Conservation (phyloP, 2,888 invertebrate species). For the Microctonus hyperodae region DNA sequence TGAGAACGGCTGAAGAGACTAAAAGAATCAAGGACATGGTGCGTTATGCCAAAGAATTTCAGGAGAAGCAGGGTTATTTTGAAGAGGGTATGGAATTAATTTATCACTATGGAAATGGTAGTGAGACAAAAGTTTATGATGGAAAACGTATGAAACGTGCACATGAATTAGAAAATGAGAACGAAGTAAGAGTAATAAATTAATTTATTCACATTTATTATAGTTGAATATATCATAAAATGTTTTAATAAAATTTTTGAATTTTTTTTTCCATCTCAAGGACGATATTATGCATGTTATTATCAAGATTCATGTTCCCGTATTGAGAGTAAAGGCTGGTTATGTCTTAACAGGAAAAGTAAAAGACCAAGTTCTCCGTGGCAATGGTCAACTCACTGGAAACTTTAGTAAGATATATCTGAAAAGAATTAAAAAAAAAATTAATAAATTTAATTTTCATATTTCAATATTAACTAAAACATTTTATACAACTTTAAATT, state of each 20-base stretch:
- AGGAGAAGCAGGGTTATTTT: slow-evolving; percentile 57
- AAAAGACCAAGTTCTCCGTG: slow-evolving; percentile 51
- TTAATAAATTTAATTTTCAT: slow-evolving; percentile 8
- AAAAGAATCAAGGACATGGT: slow-evolving; percentile 50
- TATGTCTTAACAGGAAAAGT: slow-evolving; percentile 57
- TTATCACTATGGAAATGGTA: slow-evolving; percentile 53
- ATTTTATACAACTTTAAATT: not conserved
- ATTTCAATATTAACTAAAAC: too few species aligned
- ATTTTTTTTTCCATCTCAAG: slow-evolving; percentile 40
- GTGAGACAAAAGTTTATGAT: slow-evolving; percentile 33
- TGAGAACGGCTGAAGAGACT: slow-evolving; percentile 46
- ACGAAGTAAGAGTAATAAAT: slow-evolving; percentile 41
- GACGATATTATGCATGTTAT: slow-evolving; percentile 60
- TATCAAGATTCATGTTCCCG: slow-evolving; percentile 53
- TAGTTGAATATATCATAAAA: not conserved
- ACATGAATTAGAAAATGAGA: slow-evolving; percentile 39
- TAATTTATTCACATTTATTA: not conserved
- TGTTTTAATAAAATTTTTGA: slow-evolving; percentile 10
- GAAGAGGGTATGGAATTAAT: slow-evolving; percentile 59
- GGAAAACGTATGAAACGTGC: slow-evolving; percentile 48
- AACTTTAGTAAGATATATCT: slow-evolving; percentile 55
- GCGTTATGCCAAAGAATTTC: slow-evolving; percentile 56
- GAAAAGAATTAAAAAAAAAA: slow-evolving; percentile 12
- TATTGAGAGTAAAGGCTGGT: slow-evolving; percentile 51
- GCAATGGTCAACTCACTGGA: slow-evolving; percentile 53